Percentiles rank a stretch among this genome's conserved stretches.
These are phyloP conservation scores for Hypotaenidia philippensis DNA, from an alignment of 2,797 vertebrate species.

Conservation along the genomic window DNA sequence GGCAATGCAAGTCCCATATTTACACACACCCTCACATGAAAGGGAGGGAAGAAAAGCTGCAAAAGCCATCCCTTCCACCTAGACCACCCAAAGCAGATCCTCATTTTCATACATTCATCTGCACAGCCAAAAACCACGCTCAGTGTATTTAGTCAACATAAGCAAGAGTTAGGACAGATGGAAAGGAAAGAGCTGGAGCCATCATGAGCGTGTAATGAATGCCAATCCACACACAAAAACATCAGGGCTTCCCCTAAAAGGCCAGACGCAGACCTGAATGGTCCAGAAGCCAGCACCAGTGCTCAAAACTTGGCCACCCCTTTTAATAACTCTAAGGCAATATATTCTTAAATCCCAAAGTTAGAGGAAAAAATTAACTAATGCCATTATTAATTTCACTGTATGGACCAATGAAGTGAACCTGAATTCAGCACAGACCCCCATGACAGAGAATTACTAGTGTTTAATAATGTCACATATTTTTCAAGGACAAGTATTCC, in stretches of 20 bases:
- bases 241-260: slow-evolving; percentile 27
- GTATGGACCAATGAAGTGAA: background rate
- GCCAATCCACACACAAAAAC: background rate
- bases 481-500: background rate
- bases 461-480: background rate
- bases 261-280: background rate
- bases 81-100: background rate
- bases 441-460: background rate
- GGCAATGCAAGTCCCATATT: background rate
- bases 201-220: background rate
- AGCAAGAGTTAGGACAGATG: slow-evolving; percentile 18
- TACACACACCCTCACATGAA: background rate
- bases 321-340: background rate
- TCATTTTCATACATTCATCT: background rate
- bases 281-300: background rate
- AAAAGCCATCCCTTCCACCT: background rate
- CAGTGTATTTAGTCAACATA: background rate
- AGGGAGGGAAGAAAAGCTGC: background rate
- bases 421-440: background rate
- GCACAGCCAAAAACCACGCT: background rate
- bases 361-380: background rate
- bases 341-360: background rate
- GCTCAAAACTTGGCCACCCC: background rate
- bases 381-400: background rate
- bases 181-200: background rate